A percentile compares a stretch with the other conserved stretches of the same genome.
These are phyloP conservation scores for Polyploca ridens DNA, from an alignment of 2,888 invertebrate species.

Conservation along the genomic window DNA sequence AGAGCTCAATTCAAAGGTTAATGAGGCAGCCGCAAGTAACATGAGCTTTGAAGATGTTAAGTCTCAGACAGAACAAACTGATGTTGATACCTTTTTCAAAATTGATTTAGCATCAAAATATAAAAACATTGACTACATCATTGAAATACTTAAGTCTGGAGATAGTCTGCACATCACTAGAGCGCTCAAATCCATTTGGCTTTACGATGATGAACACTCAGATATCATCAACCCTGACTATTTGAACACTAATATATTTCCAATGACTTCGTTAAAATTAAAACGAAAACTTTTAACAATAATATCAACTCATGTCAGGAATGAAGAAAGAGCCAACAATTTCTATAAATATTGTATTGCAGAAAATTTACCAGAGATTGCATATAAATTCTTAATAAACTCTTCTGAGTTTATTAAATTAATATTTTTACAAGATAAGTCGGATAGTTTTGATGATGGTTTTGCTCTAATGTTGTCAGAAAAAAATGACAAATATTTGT, in stretches of 20 bases:
- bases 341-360: conserved; percentile 19
- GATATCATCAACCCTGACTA: conserved; percentile 20
- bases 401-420: conserved; percentile 17
- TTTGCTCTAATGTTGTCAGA: neutral
- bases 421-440: neutral
- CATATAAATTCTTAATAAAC: conserved; percentile 18
- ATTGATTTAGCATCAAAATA: conserved; percentile 28
- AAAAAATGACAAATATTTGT: conserved; percentile 11
- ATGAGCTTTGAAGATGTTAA: conserved; percentile 17
- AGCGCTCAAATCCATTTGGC: conserved; percentile 21
- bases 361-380: conserved; percentile 13
- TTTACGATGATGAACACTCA: conserved; percentile 16
- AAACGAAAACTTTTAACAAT: conserved; percentile 17
- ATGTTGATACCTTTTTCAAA: conserved; percentile 25
- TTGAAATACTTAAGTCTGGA: conserved; percentile 21
- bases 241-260: conserved; percentile 19
- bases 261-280: conserved; percentile 19
- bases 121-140: conserved; percentile 23
- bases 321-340: conserved; percentile 10
- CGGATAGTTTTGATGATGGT: neutral
- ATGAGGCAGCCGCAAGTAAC: conserved; percentile 19
- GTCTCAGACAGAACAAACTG: conserved; percentile 16
- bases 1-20: conserved; percentile 19
- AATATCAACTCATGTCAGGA: conserved; percentile 12
- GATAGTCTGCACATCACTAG: conserved; percentile 22